Percentiles rank a stretch among this genome's conserved stretches.
These are phyloP conservation scores for Limonius californicus DNA, from an alignment of 1,140 invertebrate species.

Conservation along the genomic window DNA sequence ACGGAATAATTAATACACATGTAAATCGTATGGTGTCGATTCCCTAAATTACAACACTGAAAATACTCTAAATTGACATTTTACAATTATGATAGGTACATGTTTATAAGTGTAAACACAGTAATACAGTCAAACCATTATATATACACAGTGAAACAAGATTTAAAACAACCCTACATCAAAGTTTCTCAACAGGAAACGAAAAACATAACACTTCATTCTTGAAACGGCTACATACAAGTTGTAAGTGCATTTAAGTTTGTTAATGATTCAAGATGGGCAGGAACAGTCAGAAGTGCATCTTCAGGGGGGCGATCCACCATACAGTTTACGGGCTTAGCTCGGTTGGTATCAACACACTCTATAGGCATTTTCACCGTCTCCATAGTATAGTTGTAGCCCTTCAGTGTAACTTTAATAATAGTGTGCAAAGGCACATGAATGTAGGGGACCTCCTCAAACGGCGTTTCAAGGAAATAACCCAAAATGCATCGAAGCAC, in stretches of 20 bases:
- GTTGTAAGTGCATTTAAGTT: conserved; percentile 22
- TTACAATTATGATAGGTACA: neutral
- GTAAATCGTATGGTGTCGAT: no score
- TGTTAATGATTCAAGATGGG: conserved; percentile 60
- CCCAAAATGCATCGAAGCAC: conserved; percentile 87
- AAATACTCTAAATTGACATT: neutral
- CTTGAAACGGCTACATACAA: conserved; percentile 1
- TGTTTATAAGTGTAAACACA: no score
- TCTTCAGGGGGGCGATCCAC: conserved; percentile 59
- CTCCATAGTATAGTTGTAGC: conserved; percentile 80
- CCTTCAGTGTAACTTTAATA: conserved; percentile 76
- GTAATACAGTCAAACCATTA: no score
- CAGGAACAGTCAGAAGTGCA: conserved; percentile 64
- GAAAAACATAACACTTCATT: neutral
- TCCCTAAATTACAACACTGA: no score
- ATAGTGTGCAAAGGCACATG: conserved; percentile 90
- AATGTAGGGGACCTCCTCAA: conserved; percentile 83
- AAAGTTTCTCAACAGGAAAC: neutral
- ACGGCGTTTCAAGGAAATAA: conserved; percentile 77
- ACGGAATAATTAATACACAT: no score
- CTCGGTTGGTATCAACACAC: conserved; percentile 79
- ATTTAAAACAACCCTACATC: no score
- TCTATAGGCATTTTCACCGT: conserved; percentile 75
- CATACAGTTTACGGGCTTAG: conserved; percentile 67
- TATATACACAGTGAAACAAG: no score